Conservation (phyloP, 1,140 invertebrate genomes). For the Aphelinus certus region DNA sequence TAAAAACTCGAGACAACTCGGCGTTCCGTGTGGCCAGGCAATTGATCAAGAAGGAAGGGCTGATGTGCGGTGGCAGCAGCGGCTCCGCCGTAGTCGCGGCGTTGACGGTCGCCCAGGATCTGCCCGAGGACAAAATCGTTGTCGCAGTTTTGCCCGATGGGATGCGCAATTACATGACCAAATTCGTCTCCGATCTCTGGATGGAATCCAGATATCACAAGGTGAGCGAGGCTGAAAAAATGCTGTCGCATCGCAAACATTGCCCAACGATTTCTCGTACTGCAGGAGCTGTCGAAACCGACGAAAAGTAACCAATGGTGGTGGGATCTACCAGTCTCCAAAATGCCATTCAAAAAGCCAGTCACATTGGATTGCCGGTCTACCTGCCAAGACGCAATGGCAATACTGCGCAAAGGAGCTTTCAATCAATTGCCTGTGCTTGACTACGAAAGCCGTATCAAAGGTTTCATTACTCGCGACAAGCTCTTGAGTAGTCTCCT, state of each 20-base stretch:
- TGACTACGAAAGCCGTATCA: constrained; percentile 69
- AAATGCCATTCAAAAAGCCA: constrained; percentile 70
- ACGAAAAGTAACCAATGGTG: constrained; percentile 69
- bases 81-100: constrained; percentile 87
- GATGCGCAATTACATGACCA: constrained; percentile 98
- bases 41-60: constrained; percentile 91
- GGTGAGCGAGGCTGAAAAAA: no score
- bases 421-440: constrained; percentile 79
- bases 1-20: constrained; percentile 84
- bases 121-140: constrained; percentile 85
- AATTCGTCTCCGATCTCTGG: constrained; percentile 96
- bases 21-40: constrained; percentile 85
- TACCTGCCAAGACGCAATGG: constrained; percentile 74
- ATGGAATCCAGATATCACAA: constrained; percentile 85
- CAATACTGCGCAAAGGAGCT: constrained; percentile 74
- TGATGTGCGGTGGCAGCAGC: constrained; percentile 94
- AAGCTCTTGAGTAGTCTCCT: constrained; percentile 78
- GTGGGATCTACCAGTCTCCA: constrained; percentile 74
- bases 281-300: constrained; percentile 46
- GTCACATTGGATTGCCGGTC: constrained; percentile 69
- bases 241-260: no score
- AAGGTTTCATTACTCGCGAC: constrained; percentile 80
- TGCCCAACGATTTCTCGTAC: no score
- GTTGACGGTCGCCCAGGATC: constrained; percentile 78
- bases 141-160: constrained; percentile 94